Base-by-base conservation (phyloP, 2,797 vertebrate genomes). In the Gobio occitaniae region DNA sequence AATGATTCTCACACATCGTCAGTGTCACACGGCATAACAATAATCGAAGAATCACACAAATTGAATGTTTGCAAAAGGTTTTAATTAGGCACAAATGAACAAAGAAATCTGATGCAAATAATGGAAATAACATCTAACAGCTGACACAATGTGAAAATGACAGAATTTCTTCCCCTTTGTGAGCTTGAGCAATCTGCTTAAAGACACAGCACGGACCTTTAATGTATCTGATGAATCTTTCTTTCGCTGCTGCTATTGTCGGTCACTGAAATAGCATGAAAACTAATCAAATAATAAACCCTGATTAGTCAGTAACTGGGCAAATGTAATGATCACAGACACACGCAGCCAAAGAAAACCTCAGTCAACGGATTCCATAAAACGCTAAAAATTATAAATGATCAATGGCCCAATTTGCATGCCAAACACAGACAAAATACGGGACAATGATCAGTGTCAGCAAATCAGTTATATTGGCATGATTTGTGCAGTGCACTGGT, bases 21-120 rank as follows among this genome's bases (percentile, higher is more conserved):
- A 8, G 38, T 15, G 38, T 32, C 6, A 11, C 52, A n/a, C 52
- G 16, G 25, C 10, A 78, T 19, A 16, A n/a, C 41, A 66, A 54
- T 1, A 19, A 68, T 65, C 61, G 56, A 6, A 54, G 21, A 36
- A 69, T 32, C 29, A 32, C 3, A 52, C 48, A 72, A 36, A 11
- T 5, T 17, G 5, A 52, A 61, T 65, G 32, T 78, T 74, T 71
- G 5, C 50, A 77, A 56, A 82, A 50, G 2, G 21, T 77, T 90
- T 89, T 80, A 88, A 84, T 86, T 87, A 87, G 76, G 47, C 83
- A 89, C 84, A 84, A 80, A 63, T 15, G 0, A 63, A 59, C 25
- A 63, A 61, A 63, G 15, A 78, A 48, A 66, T 69, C 17, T 13
- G 32, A 86, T 71, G 25, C 21, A 81, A 78, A 69, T 66, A 65